Conservation (phyloP, 2,888 invertebrate genomes). For the Clivina fossor region DNA sequence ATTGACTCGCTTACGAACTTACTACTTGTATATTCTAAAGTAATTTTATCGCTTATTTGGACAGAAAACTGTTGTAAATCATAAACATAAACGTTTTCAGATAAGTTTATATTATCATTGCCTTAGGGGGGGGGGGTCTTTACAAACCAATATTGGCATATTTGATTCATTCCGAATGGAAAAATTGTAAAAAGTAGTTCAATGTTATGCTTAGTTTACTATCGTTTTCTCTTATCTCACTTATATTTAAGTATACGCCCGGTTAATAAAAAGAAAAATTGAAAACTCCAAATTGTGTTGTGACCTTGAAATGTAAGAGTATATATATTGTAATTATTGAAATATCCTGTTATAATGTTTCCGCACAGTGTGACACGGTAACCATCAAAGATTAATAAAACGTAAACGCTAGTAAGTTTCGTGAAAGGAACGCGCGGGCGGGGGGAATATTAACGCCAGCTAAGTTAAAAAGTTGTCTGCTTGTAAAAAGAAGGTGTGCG, state of each 20-base stretch:
- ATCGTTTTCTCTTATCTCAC: slow-evolving; percentile 23
- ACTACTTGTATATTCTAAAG: slow-evolving; percentile 12
- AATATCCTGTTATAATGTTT: slow-evolving; percentile 31
- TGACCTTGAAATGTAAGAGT: slow-evolving; percentile 29
- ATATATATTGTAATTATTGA: slow-evolving; percentile 22
- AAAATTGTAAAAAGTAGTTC: slow-evolving; percentile 22
- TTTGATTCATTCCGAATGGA: no score
- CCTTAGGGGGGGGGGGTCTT: no score
- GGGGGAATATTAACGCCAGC: slow-evolving; percentile 2
- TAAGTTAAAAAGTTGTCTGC: slow-evolving; percentile 10
- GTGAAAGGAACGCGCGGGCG: slow-evolving; percentile 13
- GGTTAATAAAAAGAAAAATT: slow-evolving; percentile 4
- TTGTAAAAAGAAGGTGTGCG: slow-evolving; percentile 5
- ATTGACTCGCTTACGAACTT: slow-evolving; percentile 24
- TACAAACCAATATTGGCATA: no score
- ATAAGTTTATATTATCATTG: background rate
- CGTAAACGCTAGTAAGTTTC: slow-evolving; percentile 4
- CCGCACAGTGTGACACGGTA: slow-evolving; percentile 9
- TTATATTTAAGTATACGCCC: background rate
- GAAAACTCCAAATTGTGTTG: background rate
- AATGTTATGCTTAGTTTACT: slow-evolving; percentile 16
- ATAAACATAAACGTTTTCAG: background rate
- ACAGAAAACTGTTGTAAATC: slow-evolving; percentile 8
- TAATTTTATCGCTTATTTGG: slow-evolving; percentile 16
- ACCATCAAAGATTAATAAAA: slow-evolving; percentile 5